Evolutionary conservation across 1,140 invertebrate species (phyloP).

Genomic region (Bradynema listronoti): DNA sequence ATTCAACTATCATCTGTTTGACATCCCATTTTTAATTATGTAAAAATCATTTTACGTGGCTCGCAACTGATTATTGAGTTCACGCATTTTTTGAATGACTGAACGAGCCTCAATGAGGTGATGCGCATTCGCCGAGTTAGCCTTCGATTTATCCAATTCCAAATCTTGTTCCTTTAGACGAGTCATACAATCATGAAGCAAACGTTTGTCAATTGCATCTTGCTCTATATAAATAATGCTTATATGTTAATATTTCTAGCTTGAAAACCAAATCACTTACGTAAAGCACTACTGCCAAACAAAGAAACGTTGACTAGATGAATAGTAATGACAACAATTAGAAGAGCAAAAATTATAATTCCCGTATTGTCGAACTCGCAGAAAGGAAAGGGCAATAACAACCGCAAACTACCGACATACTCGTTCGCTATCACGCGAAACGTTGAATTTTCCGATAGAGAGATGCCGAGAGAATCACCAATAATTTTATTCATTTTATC

Average conservation of each 20-base stretch:
- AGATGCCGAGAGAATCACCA: too few relatives aligned
- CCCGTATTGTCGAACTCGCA: slow-evolving; percentile 25
- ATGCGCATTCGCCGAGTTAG: too few relatives aligned
- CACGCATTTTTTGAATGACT: too few relatives aligned
- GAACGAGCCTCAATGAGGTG: too few relatives aligned
- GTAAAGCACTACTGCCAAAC: slow-evolving; percentile 2
- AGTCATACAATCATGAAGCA: slow-evolving; percentile 26
- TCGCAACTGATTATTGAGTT: too few relatives aligned
- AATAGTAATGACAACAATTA: slow-evolving; percentile 1
- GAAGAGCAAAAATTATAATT: slow-evolving; percentile 16
- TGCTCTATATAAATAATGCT: slow-evolving; percentile 14
- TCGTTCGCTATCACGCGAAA: slow-evolving; percentile 12
- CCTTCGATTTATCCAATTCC: background rate
- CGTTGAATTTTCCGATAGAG: background rate
- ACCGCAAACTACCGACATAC: background rate
- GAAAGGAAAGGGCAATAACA: slow-evolving; percentile 12
- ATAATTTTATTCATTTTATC: too few relatives aligned
- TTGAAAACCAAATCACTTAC: background rate
- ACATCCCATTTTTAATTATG: too few relatives aligned
- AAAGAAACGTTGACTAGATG: slow-evolving; percentile 26
- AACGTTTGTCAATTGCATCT: slow-evolving; percentile 14
- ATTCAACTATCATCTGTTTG: too few relatives aligned
- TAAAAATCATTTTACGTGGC: too few relatives aligned
- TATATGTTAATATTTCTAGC: background rate
- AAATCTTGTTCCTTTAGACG: slow-evolving; percentile 28